These are phyloP conservation scores for Celastrina argiolus DNA, from an alignment of 2,888 invertebrate genomes.

Conservation along the genomic window DNA sequence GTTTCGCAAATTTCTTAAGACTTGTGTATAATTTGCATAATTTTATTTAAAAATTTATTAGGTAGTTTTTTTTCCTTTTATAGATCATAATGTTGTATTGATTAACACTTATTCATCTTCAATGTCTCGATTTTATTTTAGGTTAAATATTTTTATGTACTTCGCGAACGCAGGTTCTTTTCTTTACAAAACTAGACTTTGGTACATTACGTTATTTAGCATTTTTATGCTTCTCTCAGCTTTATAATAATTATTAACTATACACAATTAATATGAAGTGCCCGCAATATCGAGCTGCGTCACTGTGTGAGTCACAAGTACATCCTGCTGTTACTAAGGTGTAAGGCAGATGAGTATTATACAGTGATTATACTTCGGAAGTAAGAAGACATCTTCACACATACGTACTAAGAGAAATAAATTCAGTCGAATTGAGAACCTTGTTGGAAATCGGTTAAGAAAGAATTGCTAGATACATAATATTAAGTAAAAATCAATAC, in stretches of 20 bases:
- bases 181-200: not conserved
- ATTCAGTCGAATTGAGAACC: too few species aligned
- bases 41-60: slow-evolving; percentile 8
- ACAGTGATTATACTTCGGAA: not conserved
- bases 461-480: too few species aligned
- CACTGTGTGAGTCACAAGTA: slow-evolving; percentile 14
- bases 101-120: not conserved
- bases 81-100: not conserved
- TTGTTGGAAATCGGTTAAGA: too few species aligned
- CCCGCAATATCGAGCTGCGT: not conserved
- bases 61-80: slow-evolving; percentile 5
- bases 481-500: too few species aligned
- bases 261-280: not conserved
- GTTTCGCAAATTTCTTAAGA: slow-evolving; percentile 21
- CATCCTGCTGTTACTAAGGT: slow-evolving; percentile 21
- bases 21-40: slow-evolving; percentile 16
- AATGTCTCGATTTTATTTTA: not conserved
- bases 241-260: not conserved
- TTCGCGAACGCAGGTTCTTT: not conserved
- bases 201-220: not conserved
- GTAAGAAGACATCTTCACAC: not conserved
- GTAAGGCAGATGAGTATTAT: slow-evolving; percentile 19
- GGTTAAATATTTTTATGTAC: not conserved
- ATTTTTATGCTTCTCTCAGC: not conserved
- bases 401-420: not conserved